A percentile compares a stretch with the other conserved stretches of the same genome.
phyloP scores from a whole-genome alignment of 2,113 vertebrate genomes.

The Microtus ochrogaster region DNA sequence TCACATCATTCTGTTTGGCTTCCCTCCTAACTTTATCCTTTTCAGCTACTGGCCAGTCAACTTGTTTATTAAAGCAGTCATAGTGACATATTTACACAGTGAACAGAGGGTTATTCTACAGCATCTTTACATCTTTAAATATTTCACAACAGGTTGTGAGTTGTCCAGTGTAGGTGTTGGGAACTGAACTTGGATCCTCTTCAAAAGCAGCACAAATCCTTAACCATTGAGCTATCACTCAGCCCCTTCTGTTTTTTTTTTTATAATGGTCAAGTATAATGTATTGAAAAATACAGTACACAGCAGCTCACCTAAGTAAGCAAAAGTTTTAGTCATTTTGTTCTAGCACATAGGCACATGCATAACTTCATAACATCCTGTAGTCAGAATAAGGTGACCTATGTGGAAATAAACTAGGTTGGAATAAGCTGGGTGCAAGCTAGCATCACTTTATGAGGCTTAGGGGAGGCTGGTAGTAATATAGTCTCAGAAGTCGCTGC shows the following conservation, averaged over 20 bases:
- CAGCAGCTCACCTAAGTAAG: neutral
- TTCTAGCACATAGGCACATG: neutral
- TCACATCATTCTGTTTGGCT: no score
- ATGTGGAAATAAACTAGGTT: neutral
- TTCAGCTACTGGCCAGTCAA: no score
- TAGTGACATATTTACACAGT: no score
- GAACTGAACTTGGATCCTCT: neutral
- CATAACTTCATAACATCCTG: neutral
- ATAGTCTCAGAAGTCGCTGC: neutral
- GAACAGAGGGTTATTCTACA: no score
- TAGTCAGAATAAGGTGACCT: neutral
- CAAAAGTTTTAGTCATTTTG: neutral
- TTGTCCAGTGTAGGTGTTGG: neutral
- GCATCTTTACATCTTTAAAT: no score
- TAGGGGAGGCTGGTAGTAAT: neutral
- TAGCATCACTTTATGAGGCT: neutral
- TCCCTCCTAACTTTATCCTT: no score
- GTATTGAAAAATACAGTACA: neutral
- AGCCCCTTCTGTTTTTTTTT: neutral
- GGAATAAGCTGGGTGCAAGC: neutral
- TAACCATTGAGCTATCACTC: neutral
- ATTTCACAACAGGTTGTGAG: neutral
- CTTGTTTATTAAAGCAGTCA: no score
- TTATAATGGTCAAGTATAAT: neutral
- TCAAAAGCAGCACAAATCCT: neutral